Evolutionary conservation across 92 coral and sea anemone species (phyloP).

Genomic region (Palythoa caribaeorum): DNA sequence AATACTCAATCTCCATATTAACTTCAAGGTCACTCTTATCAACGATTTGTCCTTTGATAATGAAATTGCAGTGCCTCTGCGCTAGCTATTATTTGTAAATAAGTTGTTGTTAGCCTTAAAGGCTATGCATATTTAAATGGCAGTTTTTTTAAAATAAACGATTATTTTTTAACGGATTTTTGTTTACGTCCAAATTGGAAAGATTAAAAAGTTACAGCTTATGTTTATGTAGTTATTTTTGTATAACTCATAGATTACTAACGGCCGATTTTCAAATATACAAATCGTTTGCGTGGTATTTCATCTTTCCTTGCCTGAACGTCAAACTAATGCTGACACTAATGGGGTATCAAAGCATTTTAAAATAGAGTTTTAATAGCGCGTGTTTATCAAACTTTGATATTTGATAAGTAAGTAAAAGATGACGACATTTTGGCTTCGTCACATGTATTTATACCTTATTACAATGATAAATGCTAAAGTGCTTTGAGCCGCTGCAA

Average conservation of each 20-base stretch:
- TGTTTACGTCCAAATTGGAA: too few relatives aligned
- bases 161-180: too few relatives aligned
- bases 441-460: not conserved
- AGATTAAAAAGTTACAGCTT: too few relatives aligned
- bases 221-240: too few relatives aligned
- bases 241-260: too few relatives aligned
- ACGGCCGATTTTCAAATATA: too few relatives aligned
- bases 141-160: too few relatives aligned
- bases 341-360: not conserved
- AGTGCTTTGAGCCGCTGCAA: not conserved
- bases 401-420: not conserved
- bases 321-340: not conserved
- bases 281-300: too few relatives aligned
- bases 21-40: not conserved
- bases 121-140: not conserved
- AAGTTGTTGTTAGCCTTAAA: not conserved
- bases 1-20: not conserved
- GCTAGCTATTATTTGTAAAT: not conserved
- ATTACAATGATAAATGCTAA: too few relatives aligned
- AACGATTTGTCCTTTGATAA: not conserved
- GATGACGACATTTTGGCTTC: not conserved
- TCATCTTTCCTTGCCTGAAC: not conserved
- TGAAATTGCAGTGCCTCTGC: not conserved
- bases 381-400: not conserved
- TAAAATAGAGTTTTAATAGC: not conserved